Conservation (phyloP, 2,888 invertebrate genomes). For the Nemapogon koenigi region DNA sequence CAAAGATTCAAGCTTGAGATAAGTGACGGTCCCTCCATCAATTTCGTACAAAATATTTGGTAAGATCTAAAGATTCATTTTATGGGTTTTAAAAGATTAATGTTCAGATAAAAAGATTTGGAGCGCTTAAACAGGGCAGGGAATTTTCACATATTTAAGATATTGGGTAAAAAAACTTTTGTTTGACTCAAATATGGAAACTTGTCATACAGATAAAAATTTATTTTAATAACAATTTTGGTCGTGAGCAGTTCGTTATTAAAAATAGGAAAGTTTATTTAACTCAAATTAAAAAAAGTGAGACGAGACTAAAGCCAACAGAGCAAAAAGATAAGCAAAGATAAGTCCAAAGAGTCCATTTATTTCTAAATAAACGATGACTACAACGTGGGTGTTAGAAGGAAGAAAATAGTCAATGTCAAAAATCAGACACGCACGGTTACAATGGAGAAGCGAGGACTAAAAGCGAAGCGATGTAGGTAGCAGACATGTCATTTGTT, state of each 20-base stretch:
- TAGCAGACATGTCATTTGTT: slow-evolving; percentile 56
- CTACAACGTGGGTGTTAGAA: slow-evolving; percentile 37
- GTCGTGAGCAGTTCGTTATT: too few species aligned
- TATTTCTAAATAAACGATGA: slow-evolving; percentile 43
- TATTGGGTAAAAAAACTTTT: too few species aligned
- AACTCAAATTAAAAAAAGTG: too few species aligned
- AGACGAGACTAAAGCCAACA: too few species aligned
- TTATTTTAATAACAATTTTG: too few species aligned
- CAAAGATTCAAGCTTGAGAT: slow-evolving; percentile 46
- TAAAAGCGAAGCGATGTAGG: slow-evolving; percentile 62
- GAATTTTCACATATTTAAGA: too few species aligned
- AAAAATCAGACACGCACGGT: slow-evolving; percentile 49
- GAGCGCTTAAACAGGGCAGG: slow-evolving; percentile 37
- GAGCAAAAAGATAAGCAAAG: slow-evolving; percentile 34
- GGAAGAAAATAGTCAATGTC: slow-evolving; percentile 46
- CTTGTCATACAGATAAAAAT: too few species aligned
- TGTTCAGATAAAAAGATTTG: slow-evolving; percentile 53
- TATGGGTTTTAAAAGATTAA: slow-evolving; percentile 57
- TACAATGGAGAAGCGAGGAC: slow-evolving; percentile 52
- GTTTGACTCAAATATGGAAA: too few species aligned
- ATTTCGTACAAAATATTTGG: slow-evolving; percentile 59
- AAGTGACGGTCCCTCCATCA: slow-evolving; percentile 50
- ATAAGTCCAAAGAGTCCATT: slow-evolving; percentile 42
- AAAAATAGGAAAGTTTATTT: background rate
- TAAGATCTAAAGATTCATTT: slow-evolving; percentile 55